Conservation (phyloP, 2,797 vertebrate genomes). For the Etheostoma nigrum region DNA sequence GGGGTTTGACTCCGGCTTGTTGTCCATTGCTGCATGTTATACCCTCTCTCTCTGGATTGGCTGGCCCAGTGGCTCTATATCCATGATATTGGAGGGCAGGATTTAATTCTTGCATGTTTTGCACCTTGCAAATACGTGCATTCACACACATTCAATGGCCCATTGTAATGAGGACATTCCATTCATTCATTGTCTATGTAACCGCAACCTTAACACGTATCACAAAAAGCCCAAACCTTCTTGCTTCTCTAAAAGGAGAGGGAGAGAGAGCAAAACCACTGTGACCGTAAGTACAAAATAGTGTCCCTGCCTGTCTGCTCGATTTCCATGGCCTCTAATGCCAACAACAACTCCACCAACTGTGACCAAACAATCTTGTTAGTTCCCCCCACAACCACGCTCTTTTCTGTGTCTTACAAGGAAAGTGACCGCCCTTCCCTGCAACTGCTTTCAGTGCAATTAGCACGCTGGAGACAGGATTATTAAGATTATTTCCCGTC, state of each 20-base stretch:
- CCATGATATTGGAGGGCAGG: no score
- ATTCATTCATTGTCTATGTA: conserved; percentile 27
- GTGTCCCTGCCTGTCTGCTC: conserved; percentile 57
- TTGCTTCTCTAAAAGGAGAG: background rate
- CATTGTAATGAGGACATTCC: conserved; percentile 35
- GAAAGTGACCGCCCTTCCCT: conserved; percentile 23
- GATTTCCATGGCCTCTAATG: conserved; percentile 60
- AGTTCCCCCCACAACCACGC: conserved; percentile 45
- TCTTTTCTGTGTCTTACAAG: conserved; percentile 44
- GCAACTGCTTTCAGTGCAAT: conserved; percentile 11
- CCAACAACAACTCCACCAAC: conserved; percentile 57
- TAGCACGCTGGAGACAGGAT: conserved; percentile 13
- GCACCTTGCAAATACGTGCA: background rate
- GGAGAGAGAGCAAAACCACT: conserved; percentile 17
- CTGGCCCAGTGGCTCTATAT: no score
- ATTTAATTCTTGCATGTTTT: no score
- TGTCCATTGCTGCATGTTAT: no score
- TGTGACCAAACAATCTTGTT: conserved; percentile 79
- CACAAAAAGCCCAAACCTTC: conserved; percentile 37
- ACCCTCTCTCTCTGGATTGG: no score
- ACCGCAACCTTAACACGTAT: conserved; percentile 25
- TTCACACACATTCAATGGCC: conserved; percentile 12
- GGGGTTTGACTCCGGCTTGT: no score
- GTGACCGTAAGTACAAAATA: conserved; percentile 44
- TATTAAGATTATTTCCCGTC: background rate